Base-by-base conservation (phyloP, 1,140 invertebrate species). In the Chionoecetes opilio region DNA sequence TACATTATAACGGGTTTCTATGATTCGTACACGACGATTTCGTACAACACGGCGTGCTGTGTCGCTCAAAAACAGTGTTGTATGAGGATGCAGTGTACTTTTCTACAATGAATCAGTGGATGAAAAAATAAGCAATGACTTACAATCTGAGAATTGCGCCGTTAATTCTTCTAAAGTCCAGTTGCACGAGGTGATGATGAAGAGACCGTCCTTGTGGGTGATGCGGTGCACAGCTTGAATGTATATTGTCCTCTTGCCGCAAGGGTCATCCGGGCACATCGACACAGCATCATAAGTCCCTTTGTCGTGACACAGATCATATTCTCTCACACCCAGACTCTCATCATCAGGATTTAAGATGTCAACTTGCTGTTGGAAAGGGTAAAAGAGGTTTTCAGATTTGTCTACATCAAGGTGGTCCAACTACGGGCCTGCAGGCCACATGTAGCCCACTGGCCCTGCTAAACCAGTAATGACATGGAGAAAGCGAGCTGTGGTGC, bases 281-380 rank as follows among this genome's bases (percentile, higher is more conserved):
- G 98, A 98, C 82, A 99, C 98, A 0, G 99, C 99, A 97, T 99
- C 99, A 97, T 99, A 99, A 0, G 99, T 99, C 0, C 99, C 99
- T 97, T 99, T 99, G 97, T 99, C 99, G 90, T 99, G 97, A 0
- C 98, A 97, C 21, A 99, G 96, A 96, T 98, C 97, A 96, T 98
- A 98, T 93, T 97, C 97, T n/a, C n/a, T n/a, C 5, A 29, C 11
- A 17, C 87, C 91, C 90, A 97, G 3, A 26, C 94, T 90, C 35
- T 89, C 46, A 34, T 32, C 41, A 31, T 85, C 29, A 37, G 32
- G 29, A 34, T n/a, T 38, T 38, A 93, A 17, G 5, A 96, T 32
- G 84, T 96, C 94, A 82, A 94, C 89, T 31, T 38, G 75, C 96
- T 96, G 38, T 75, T 75, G 63, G 63, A 26, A 53, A 9, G 46